These are phyloP conservation scores for Tethya wilhelma DNA, from an alignment of 37 sponge, comb jelly and placozoan species.

Conservation along the genomic window DNA sequence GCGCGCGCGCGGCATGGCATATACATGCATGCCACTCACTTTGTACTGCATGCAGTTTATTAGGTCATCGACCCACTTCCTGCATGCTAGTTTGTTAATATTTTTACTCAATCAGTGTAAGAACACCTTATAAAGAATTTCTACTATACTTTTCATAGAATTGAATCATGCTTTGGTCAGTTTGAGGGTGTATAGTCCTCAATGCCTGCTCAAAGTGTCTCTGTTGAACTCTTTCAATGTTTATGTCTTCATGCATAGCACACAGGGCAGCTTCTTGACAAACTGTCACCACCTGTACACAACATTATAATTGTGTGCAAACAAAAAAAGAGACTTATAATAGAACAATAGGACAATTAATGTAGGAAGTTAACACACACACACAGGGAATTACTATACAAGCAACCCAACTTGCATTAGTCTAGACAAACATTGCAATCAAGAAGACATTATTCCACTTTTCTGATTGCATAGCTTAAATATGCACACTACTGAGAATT, in stretches of 20 bases:
- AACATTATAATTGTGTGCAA: too few relatives aligned
- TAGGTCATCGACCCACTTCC: neutral
- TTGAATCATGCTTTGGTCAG: constrained; percentile 35
- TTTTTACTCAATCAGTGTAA: too few relatives aligned
- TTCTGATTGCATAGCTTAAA: too few relatives aligned
- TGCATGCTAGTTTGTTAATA: too few relatives aligned
- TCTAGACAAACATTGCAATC: too few relatives aligned
- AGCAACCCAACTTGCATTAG: neutral
- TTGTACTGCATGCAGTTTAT: neutral
- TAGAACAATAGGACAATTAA: neutral
- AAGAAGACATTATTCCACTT: too few relatives aligned
- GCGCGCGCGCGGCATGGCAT: neutral
- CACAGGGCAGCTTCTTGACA: constrained; percentile 91
- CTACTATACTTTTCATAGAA: constrained; percentile 67
- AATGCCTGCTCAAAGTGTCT: constrained; percentile 74
- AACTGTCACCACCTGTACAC: constrained; percentile 78
- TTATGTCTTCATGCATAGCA: constrained; percentile 82
- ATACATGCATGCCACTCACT: neutral
- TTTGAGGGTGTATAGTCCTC: constrained; percentile 67
- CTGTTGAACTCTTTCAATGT: neutral
- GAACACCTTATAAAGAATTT: too few relatives aligned
- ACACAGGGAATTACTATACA: neutral
- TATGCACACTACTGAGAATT: too few relatives aligned
- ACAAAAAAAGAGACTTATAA: neutral
- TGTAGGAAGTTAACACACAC: neutral